Conservation (phyloP, 1,140 invertebrate species). For the Drosophila yakuba region DNA sequence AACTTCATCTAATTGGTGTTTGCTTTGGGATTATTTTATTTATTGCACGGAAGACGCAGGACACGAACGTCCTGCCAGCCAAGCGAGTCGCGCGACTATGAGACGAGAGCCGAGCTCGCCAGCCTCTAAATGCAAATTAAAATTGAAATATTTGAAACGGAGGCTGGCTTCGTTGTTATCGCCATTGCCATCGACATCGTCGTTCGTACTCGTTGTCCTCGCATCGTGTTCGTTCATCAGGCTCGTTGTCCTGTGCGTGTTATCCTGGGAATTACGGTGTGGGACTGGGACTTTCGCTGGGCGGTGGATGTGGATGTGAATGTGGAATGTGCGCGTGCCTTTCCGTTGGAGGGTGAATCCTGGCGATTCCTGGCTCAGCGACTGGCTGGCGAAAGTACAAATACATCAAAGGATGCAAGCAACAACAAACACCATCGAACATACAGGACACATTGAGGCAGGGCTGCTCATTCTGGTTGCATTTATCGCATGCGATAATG, state of each 20-base stretch:
- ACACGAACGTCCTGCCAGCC: slow-evolving; percentile 70
- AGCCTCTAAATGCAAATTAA: slow-evolving; percentile 79
- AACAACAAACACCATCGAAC: slow-evolving; percentile 19
- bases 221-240: slow-evolving; percentile 37
- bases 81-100: slow-evolving; percentile 67
- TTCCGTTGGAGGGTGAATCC: slow-evolving; percentile 49
- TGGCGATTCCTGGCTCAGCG: slow-evolving; percentile 45
- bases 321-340: slow-evolving; percentile 44
- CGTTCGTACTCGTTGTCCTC: slow-evolving; percentile 45
- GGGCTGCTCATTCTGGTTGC: slow-evolving; percentile 54
- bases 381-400: slow-evolving; percentile 77
- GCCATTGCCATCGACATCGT: slow-evolving; percentile 36
- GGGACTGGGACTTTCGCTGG: background rate
- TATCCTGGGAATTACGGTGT: slow-evolving; percentile 48
- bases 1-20: background rate
- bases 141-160: slow-evolving; percentile 75
- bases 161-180: slow-evolving; percentile 55
- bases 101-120: slow-evolving; percentile 58
- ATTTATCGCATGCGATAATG: slow-evolving; percentile 72
- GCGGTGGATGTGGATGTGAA: slow-evolving; percentile 6
- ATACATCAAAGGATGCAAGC: slow-evolving; percentile 71
- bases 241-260: slow-evolving; percentile 47
- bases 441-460: slow-evolving; percentile 63
- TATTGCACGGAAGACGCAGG: slow-evolving; percentile 53
- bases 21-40: background rate